A percentile compares a stretch with the other conserved stretches of the same genome.
These are phyloP conservation scores for Empidonax alnorum DNA, from an alignment of 2,113 vertebrate genomes.

Conservation along the genomic window DNA sequence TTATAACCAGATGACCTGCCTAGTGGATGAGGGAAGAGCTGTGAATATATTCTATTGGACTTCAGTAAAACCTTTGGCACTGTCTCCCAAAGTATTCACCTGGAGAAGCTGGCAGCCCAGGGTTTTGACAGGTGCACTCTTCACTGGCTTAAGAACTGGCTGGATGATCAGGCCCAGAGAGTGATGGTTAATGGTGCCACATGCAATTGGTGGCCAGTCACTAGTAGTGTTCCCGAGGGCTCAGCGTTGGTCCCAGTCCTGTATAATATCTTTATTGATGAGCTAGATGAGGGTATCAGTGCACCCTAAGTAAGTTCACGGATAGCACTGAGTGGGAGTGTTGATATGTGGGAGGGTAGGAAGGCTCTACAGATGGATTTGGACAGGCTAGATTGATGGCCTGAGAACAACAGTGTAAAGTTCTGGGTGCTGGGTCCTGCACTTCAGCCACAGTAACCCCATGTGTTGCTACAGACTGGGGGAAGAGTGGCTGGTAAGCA, in stretches of 20 bases:
- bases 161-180: background rate
- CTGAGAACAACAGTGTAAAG: too few relatives aligned
- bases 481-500: background rate
- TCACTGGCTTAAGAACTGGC: background rate
- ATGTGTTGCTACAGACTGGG: background rate
- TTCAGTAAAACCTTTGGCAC: background rate
- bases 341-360: background rate
- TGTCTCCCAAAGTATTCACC: background rate
- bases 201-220: background rate
- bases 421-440: background rate
- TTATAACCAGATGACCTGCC: background rate
- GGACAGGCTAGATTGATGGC: background rate
- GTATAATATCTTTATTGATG: background rate
- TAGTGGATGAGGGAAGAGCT: background rate
- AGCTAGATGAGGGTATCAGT: background rate
- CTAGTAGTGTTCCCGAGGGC: background rate
- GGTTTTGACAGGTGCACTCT: background rate
- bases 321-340: background rate
- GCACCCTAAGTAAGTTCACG: background rate
- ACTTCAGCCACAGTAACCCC: background rate
- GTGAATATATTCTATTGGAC: background rate
- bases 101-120: background rate
- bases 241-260: background rate
- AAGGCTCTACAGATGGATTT: background rate
- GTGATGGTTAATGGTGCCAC: background rate